These are phyloP conservation scores for Parauchenoglanis ngamensis DNA, from an alignment of 2,797 vertebrate species.

Conservation along the genomic window DNA sequence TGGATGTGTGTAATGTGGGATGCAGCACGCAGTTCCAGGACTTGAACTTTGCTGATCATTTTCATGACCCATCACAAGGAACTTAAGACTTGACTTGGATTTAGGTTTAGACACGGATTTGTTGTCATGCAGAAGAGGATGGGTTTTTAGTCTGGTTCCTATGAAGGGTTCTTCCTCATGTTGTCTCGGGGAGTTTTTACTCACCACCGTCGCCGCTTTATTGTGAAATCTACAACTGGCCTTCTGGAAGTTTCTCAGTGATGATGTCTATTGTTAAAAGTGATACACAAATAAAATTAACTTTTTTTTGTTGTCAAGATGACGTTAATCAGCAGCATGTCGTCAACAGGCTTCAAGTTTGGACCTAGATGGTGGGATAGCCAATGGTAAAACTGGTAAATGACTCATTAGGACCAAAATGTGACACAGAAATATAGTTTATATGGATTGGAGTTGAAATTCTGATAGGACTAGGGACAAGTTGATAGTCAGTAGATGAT, in stretches of 20 bases:
- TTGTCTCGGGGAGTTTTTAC: not conserved
- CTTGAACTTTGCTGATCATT: not conserved
- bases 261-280: no score
- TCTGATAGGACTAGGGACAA: not conserved
- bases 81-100: not conserved
- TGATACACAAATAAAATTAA: no score
- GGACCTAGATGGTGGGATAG: not conserved
- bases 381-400: not conserved
- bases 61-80: no score
- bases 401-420: not conserved
- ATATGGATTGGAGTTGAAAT: not conserved
- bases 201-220: not conserved
- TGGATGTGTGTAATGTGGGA: not conserved
- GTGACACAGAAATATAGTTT: not conserved
- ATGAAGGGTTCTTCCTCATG: not conserved
- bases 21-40: not conserved
- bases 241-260: not conserved
- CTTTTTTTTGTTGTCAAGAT: not conserved
- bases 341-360: not conserved
- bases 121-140: not conserved
- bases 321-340: not conserved
- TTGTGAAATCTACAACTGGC: not conserved
- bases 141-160: not conserved
- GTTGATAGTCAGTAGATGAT: not conserved
- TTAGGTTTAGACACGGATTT: not conserved